Conservation (phyloP, 1,140 invertebrate genomes). For the Drosophila watanabei region DNA sequence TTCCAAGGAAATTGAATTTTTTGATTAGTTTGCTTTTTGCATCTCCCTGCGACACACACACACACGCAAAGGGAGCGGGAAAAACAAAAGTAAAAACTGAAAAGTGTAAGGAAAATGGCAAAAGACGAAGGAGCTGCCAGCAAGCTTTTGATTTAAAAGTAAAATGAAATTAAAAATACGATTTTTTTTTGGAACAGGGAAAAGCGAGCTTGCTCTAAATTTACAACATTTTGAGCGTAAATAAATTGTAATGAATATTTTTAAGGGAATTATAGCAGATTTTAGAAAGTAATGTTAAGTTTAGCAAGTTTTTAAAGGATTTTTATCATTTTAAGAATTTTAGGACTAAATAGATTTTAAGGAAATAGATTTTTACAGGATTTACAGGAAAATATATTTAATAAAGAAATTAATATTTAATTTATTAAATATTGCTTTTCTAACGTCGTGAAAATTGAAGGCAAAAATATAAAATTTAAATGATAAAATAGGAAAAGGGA, state of each 20-base stretch:
- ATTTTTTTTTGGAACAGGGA: constrained; percentile 14
- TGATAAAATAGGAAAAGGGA: too few relatives aligned
- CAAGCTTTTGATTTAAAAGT: constrained; percentile 78
- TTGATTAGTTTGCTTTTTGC: constrained; percentile 84
- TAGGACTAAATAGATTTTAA: too few relatives aligned
- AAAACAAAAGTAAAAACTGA: constrained; percentile 65
- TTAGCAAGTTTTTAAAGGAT: too few relatives aligned
- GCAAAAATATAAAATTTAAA: too few relatives aligned
- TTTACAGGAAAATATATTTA: not conserved
- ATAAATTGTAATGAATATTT: constrained; percentile 26
- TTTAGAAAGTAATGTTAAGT: not conserved
- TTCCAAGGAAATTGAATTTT: constrained; percentile 85
- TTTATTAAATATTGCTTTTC: too few relatives aligned
- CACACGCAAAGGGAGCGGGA: constrained; percentile 16
- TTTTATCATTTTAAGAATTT: too few relatives aligned
- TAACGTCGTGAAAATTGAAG: too few relatives aligned
- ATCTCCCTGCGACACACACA: constrained; percentile 67
- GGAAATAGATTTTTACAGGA: not conserved
- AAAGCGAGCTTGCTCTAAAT: constrained; percentile 4
- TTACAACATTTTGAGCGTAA: constrained; percentile 18
- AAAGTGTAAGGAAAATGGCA: constrained; percentile 39
- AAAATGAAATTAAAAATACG: constrained; percentile 78
- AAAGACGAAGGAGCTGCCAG: constrained; percentile 40
- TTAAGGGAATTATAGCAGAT: constrained; percentile 6
- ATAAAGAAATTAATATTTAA: not conserved